These are phyloP conservation scores for Aramus guarauna DNA, from an alignment of 2,113 vertebrate genomes.

Conservation along the genomic window DNA sequence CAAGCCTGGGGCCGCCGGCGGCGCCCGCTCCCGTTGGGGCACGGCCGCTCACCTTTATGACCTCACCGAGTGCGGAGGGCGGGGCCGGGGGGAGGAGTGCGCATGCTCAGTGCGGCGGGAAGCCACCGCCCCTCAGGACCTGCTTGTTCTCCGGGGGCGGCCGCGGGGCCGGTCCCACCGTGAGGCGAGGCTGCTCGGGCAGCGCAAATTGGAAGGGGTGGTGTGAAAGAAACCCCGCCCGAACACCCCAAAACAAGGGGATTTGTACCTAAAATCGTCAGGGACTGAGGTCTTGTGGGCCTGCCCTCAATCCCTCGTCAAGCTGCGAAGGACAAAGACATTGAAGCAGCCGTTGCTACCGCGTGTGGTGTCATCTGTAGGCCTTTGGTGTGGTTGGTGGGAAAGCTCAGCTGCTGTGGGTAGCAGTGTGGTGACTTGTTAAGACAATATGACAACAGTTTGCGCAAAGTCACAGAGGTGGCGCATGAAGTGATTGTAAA, in stretches of 20 bases:
- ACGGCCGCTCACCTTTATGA: background rate
- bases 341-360: rapidly evolving
- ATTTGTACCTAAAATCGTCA: rapidly evolving
- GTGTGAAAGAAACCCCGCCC: rapidly evolving
- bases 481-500: rapidly evolving
- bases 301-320: rapidly evolving
- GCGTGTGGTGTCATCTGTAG: rapidly evolving
- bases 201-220: rapidly evolving
- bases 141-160: rapidly evolving
- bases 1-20: background rate
- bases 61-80: background rate
- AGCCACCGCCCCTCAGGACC: background rate
- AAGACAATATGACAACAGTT: rapidly evolving
- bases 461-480: background rate
- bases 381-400: too few species aligned
- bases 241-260: background rate
- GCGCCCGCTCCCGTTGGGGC: background rate
- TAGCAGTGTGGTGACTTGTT: too few species aligned
- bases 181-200: too few species aligned
- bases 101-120: background rate
- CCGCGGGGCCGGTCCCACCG: rapidly evolving
- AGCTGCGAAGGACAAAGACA: too few species aligned
- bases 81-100: too few species aligned
- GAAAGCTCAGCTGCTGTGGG: rapidly evolving
- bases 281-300: rapidly evolving